phyloP scores from a whole-genome alignment of 2,888 invertebrate genomes.

The Xestia sexstrigata region DNA sequence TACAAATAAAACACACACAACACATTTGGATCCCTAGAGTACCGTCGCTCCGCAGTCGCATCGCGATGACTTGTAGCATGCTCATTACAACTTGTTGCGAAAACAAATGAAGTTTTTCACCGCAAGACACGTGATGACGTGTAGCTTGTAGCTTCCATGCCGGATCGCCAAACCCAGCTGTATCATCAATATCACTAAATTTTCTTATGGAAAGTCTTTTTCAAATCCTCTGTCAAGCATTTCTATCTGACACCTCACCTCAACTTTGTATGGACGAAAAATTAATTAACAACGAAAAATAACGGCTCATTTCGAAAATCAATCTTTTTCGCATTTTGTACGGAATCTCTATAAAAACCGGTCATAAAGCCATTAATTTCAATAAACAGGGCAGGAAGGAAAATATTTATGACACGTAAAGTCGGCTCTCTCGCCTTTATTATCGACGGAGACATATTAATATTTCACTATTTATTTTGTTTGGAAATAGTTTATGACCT shows the following conservation, averaged over 20 bases:
- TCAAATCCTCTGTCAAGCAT: neutral
- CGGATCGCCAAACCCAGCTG: too few species aligned
- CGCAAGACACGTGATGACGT: accelerated
- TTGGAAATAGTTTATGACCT: conserved; percentile 18
- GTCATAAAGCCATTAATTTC: conserved; percentile 55
- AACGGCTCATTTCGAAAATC: conserved; percentile 43
- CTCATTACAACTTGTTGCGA: too few species aligned
- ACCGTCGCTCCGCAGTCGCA: too few species aligned
- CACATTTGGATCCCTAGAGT: too few species aligned
- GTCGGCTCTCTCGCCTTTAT: conserved; percentile 34
- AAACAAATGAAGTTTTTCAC: too few species aligned
- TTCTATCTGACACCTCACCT: neutral
- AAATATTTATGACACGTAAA: conserved; percentile 59
- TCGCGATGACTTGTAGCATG: too few species aligned
- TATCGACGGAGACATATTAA: conserved; percentile 33
- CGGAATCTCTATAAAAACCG: conserved; percentile 47
- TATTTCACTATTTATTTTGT: conserved; percentile 35
- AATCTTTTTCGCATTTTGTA: conserved; percentile 39
- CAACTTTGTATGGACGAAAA: neutral
- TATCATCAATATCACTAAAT: too few species aligned
- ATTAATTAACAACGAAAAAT: conserved; percentile 29
- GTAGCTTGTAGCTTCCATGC: too few species aligned
- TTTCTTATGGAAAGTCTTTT: neutral
- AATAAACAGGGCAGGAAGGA: conserved; percentile 54
- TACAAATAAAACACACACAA: too few species aligned